Evolutionary conservation across 2,113 vertebrate species (phyloP).

Genomic region (Antennarius striatus): DNA sequence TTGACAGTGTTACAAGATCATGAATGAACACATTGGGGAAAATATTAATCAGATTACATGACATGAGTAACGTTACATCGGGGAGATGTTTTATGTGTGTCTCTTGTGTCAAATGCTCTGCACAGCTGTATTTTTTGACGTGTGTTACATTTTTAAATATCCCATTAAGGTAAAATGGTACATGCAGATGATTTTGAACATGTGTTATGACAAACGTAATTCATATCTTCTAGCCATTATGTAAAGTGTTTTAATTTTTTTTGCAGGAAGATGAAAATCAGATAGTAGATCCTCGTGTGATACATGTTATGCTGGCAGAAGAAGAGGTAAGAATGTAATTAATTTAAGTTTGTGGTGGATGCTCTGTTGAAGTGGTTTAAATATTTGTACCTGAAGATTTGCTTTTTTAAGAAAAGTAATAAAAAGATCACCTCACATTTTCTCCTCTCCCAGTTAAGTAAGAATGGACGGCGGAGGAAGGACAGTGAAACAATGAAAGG

Average conservation of each 20-base stretch:
- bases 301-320: constrained; percentile 88
- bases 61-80: too few species aligned
- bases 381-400: not conserved
- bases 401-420: not conserved
- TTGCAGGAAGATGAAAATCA: constrained; percentile 88
- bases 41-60: too few species aligned
- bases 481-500: constrained; percentile 83
- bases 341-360: not conserved
- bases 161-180: too few species aligned
- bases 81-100: too few species aligned
- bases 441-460: constrained; percentile 62
- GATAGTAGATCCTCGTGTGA: constrained; percentile 91
- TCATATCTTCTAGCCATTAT: not conserved
- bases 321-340: constrained; percentile 68
- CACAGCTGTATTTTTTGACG: too few species aligned
- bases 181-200: not conserved
- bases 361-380: not conserved
- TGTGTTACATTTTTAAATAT: too few species aligned
- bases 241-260: constrained; percentile 5
- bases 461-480: constrained; percentile 86
- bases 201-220: not conserved
- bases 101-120: too few species aligned
- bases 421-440: not conserved
- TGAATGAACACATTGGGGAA: too few species aligned
- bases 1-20: too few species aligned